Conservation (phyloP, 2,888 invertebrate species). For the Falcaria lacertinaria region DNA sequence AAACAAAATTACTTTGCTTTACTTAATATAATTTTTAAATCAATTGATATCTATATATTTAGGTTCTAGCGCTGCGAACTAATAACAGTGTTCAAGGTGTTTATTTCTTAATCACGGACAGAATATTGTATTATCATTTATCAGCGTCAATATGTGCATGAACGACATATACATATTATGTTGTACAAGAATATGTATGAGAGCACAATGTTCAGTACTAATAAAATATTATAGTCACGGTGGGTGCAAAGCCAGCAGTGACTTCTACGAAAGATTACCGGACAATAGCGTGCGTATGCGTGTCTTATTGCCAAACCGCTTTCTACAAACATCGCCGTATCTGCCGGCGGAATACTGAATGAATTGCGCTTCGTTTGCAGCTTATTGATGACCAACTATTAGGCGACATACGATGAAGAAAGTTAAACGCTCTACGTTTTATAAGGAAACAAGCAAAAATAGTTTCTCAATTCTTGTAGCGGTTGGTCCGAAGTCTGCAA, state of each 20-base stretch:
- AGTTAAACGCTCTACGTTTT: constrained; percentile 5
- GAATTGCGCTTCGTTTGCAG: constrained; percentile 28
- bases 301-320: constrained; percentile 76
- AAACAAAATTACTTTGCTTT: too few relatives aligned
- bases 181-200: too few relatives aligned
- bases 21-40: too few relatives aligned
- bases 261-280: constrained; percentile 75
- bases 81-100: neutral
- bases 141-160: too few relatives aligned
- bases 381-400: constrained; percentile 33
- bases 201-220: constrained; percentile 9
- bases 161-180: too few relatives aligned
- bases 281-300: constrained; percentile 67
- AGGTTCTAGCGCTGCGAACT: too few relatives aligned
- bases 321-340: constrained; percentile 64
- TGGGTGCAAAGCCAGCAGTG: constrained; percentile 48
- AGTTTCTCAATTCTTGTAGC: too few relatives aligned
- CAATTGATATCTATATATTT: too few relatives aligned
- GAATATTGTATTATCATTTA: too few relatives aligned
- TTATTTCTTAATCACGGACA: too few relatives aligned
- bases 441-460: neutral
- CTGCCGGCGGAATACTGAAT: constrained; percentile 61
- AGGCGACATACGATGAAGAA: constrained; percentile 9
- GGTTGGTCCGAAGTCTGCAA: too few relatives aligned
- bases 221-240: constrained; percentile 56